Evolutionary conservation across 2,797 vertebrate species (phyloP).

Genomic region (Enteromius trimaculatus): DNA sequence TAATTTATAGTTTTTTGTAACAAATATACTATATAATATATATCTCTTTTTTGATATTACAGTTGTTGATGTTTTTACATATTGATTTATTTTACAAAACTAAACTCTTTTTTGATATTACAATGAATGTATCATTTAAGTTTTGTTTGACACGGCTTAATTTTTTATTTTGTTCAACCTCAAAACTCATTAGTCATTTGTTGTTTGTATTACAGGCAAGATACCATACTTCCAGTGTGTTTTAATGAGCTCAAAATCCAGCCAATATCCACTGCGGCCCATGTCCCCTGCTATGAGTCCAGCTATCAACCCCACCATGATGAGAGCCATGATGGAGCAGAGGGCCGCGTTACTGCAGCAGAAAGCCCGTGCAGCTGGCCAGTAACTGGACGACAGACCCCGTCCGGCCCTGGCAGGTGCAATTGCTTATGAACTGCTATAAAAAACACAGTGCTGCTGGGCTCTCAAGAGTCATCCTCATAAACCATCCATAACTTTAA

Average conservation of each 20-base stretch:
- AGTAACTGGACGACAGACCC: slow-evolving; percentile 70
- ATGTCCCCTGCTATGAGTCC: slow-evolving; percentile 76
- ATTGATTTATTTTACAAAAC: neutral
- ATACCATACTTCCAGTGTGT: slow-evolving; percentile 93
- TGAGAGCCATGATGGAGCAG: slow-evolving; percentile 69
- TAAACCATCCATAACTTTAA: slow-evolving; percentile 20
- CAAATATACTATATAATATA: neutral
- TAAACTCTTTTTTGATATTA: neutral
- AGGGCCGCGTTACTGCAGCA: slow-evolving; percentile 76
- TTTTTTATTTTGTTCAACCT: neutral
- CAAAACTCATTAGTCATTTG: neutral
- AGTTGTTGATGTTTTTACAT: neutral
- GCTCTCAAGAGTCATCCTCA: slow-evolving; percentile 26
- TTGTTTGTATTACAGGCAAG: slow-evolving; percentile 77
- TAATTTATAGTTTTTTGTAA: neutral
- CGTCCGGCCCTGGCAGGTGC: slow-evolving; percentile 10
- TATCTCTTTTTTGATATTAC: neutral
- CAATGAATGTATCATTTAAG: neutral
- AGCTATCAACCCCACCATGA: slow-evolving; percentile 72
- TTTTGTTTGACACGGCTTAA: neutral
- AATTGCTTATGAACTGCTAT: slow-evolving; percentile 32
- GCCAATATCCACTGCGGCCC: slow-evolving; percentile 82
- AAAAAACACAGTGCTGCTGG: slow-evolving; percentile 58
- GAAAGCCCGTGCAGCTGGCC: slow-evolving; percentile 77
- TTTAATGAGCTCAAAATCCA: slow-evolving; percentile 87